These are phyloP conservation scores for Aphelinus atriplicis DNA, from an alignment of 1,140 invertebrate genomes.

Conservation along the genomic window DNA sequence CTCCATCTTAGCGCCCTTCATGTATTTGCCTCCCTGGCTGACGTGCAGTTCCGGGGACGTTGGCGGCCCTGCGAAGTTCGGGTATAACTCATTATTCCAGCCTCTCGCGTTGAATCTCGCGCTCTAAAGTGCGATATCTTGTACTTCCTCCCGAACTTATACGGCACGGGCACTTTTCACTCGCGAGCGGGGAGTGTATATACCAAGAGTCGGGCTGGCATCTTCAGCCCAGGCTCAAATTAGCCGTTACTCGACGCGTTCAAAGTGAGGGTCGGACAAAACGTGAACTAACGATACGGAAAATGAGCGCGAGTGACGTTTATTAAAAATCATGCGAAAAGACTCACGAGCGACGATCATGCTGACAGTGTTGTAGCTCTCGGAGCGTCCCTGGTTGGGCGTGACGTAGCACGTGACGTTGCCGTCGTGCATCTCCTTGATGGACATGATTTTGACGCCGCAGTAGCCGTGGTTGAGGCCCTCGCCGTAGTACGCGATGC, in stretches of 20 bases:
- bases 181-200: neutral
- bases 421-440: conserved; percentile 74
- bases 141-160: neutral
- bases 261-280: too few relatives aligned
- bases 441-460: conserved; percentile 71
- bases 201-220: too few relatives aligned
- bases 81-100: conserved; percentile 32
- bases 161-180: neutral
- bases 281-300: neutral
- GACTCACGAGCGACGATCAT: conserved; percentile 79
- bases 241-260: too few relatives aligned
- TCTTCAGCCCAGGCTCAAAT: too few relatives aligned
- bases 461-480: conserved; percentile 73
- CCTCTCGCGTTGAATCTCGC: neutral
- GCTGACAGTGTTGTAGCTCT: conserved; percentile 66
- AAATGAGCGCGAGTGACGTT: conserved; percentile 1
- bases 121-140: conserved; percentile 7
- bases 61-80: conserved; percentile 68
- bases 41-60: conserved; percentile 67
- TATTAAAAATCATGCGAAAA: conserved; percentile 5
- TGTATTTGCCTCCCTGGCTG: conserved; percentile 64
- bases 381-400: conserved; percentile 57
- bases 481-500: conserved; percentile 67
- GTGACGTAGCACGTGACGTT: conserved; percentile 73
- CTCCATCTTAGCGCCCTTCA: conserved; percentile 70